phyloP scores from a whole-genome alignment of 2,888 invertebrate species.

The Cataglyphis altisquamis region DNA sequence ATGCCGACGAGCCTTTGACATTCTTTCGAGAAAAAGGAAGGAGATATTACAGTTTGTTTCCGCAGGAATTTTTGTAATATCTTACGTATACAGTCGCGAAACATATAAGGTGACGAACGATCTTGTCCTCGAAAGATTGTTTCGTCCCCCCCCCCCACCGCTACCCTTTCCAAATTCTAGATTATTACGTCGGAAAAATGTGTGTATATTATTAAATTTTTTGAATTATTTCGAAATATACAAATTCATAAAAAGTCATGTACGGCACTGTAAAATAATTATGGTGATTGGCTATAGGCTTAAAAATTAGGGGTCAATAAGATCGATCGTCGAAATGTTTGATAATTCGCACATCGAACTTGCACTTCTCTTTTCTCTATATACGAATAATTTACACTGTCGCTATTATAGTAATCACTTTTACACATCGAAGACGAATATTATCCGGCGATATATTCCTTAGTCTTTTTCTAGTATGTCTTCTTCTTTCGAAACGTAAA shows the following conservation, averaged over 20 bases:
- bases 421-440: constrained; percentile 43
- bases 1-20: constrained; percentile 4
- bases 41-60: constrained; percentile 10
- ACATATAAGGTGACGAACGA: neutral
- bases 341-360: constrained; percentile 38
- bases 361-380: neutral
- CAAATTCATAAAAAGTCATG: constrained; percentile 28
- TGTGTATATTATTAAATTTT: neutral
- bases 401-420: constrained; percentile 35
- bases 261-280: constrained; percentile 27
- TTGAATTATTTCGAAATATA: constrained; percentile 1
- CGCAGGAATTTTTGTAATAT: constrained; percentile 1
- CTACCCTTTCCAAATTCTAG: neutral
- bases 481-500: constrained; percentile 45
- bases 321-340: constrained; percentile 7
- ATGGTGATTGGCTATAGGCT: neutral
- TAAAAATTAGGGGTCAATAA: neutral
- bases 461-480: constrained; percentile 1
- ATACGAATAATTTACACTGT: constrained; percentile 27
- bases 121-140: constrained; percentile 14
- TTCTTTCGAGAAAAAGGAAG: constrained; percentile 22
- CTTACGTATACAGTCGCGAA: constrained; percentile 13
- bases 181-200: neutral
- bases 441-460: constrained; percentile 16
- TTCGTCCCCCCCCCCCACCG: neutral